A percentile compares a stretch with the other conserved stretches of the same genome.
Conservation (phyloP, 2,113 vertebrate species). For the Sylvietta virens region DNA sequence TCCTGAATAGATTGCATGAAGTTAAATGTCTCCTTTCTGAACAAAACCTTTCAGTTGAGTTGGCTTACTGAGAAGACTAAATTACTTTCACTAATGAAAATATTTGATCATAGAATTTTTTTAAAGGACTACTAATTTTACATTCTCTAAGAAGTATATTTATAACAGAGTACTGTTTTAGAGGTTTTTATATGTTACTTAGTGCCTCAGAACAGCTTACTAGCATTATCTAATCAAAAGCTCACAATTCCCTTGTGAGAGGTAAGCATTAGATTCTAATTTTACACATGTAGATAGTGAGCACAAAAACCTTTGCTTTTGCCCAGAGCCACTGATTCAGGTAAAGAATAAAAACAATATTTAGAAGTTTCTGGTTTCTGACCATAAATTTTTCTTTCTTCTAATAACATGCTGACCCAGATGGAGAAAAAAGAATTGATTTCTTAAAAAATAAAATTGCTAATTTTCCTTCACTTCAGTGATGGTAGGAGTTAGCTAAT, state of each 20-base stretch:
- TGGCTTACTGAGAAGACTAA: not conserved
- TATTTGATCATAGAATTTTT: not conserved
- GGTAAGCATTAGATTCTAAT: not conserved
- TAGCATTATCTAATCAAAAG: slow-evolving; percentile 4
- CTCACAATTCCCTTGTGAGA: not conserved
- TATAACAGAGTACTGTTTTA: not conserved
- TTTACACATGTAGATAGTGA: not conserved
- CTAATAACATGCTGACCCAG: not conserved
- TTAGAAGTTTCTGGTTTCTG: not conserved
- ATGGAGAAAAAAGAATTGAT: not conserved
- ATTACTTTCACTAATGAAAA: not conserved
- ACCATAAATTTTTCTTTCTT: not conserved
- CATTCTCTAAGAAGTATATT: not conserved
- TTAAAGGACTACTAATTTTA: not conserved
- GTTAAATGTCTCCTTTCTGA: not conserved
- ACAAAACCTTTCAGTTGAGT: not conserved
- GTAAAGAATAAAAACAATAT: not conserved
- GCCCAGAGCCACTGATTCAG: not conserved
- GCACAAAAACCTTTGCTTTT: not conserved
- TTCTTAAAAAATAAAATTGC: not conserved
- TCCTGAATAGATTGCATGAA: not conserved
- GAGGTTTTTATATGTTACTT: not conserved
- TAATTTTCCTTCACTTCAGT: not conserved
- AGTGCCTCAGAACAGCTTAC: not conserved
- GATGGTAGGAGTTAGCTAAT: not conserved